Conservation (phyloP, 1,140 invertebrate genomes). For the Octopus bimaculoides region DNA sequence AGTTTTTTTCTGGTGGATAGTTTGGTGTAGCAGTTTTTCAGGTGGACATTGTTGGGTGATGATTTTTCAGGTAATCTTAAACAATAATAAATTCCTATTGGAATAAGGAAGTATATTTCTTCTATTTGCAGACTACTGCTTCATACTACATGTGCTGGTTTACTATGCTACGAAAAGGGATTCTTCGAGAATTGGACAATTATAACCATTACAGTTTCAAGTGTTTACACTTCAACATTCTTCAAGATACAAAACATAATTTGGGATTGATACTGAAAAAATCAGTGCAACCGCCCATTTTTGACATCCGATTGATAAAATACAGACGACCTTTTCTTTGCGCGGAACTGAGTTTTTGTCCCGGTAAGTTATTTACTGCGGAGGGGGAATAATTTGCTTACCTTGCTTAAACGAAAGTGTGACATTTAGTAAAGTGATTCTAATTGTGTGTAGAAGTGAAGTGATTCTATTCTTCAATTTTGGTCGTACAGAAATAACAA, state of each 20-base stretch:
- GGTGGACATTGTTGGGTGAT: too few species aligned
- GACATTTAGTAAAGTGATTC: background rate
- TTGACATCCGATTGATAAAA: slow-evolving; percentile 13
- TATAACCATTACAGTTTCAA: background rate
- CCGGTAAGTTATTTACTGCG: background rate
- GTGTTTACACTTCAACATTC: background rate
- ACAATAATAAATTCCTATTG: too few species aligned
- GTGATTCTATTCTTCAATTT: background rate
- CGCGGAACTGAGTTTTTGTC: slow-evolving; percentile 23
- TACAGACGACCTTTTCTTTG: slow-evolving; percentile 14
- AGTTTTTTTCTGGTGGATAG: too few species aligned
- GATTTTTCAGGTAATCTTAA: too few species aligned
- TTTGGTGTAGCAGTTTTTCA: too few species aligned
- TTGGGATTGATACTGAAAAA: too few species aligned
- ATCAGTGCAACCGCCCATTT: background rate
- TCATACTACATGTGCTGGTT: slow-evolving; percentile 24
- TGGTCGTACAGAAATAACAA: background rate
- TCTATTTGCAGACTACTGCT: slow-evolving; percentile 15
- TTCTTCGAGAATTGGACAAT: slow-evolving; percentile 17
- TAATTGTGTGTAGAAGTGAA: background rate
- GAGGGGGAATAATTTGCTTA: background rate
- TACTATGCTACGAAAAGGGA: slow-evolving; percentile 10
- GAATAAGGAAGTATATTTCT: background rate
- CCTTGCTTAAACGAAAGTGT: background rate
- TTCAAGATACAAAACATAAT: background rate